Evolutionary conservation across 2,888 invertebrate species (phyloP), one percentile per base, ranked within the genome.

Genomic region (Megaustenia siamemsis): DNA sequence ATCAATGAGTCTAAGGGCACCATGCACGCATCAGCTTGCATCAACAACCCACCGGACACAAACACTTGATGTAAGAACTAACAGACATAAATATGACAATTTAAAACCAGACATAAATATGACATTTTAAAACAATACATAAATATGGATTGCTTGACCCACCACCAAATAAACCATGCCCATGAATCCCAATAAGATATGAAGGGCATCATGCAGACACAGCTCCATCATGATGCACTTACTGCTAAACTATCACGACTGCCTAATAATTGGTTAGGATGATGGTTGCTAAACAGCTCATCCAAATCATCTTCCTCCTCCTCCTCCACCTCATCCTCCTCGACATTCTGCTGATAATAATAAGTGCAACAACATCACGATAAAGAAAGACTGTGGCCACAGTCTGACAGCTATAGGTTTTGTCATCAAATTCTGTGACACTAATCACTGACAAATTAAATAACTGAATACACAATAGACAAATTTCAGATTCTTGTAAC

Each of bases 221-320:
- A 18, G 28, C 12, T 32, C 49, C 73, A 49, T 21, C 73, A 45
- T 49, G 32, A 28, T 40, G 56, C 79, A 85, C 85, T 85, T 86
- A 86, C 82, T 75, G 84, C 83, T 32, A 87, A 60, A 68, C 83
- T 80, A 83, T 84, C 86, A 76, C 85, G 73, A 32, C 84, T 80
- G 83, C 82, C 75, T 71, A 82, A 80, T 53, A 79, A 35, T 12
- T 85, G 53, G 49, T 73, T 73, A 21, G 88, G 86, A 35, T 82
- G 87, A 75, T 90, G 89, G 32, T 88, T 86, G 63, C 89, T 90
- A 43, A 92, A 89, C 73, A 92, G 85, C 49, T 90, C 90, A 86
- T 92, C 93, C 69, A 92, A 90, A 85, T 92, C 90, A 80, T 91
- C 91, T 56, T 91, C 90, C 45, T 91, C 91, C 45, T 90, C 88